These are phyloP conservation scores for Drosophila neonasuta DNA, from an alignment of 2,888 invertebrate species.

Conservation along the genomic window DNA sequence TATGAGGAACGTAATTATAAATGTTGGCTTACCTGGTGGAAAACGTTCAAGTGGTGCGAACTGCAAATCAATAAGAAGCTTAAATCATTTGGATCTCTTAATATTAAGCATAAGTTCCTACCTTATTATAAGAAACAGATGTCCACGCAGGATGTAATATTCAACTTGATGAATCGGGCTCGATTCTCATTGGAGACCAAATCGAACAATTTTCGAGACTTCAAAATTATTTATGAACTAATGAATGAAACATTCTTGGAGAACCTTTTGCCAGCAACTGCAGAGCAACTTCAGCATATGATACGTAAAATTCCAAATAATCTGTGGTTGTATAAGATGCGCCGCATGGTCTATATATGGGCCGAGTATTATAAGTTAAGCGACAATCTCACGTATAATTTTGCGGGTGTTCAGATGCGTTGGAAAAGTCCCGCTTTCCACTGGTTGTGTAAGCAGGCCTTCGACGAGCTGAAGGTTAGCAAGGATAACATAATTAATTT, in stretches of 20 bases:
- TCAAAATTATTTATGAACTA: constrained; percentile 32
- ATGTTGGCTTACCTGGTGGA: constrained; percentile 58
- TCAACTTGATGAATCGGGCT: constrained; percentile 24
- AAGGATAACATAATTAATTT: not conserved
- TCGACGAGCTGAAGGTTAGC: constrained; percentile 59
- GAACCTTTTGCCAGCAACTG: constrained; percentile 22
- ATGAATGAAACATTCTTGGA: constrained; percentile 51
- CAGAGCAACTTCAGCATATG: constrained; percentile 43
- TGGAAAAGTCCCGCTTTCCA: constrained; percentile 57
- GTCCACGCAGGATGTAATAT: constrained; percentile 1
- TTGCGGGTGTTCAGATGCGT: not conserved
- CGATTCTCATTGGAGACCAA: constrained; percentile 37
- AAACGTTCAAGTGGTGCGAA: constrained; percentile 58
- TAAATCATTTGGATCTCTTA: constrained; percentile 24
- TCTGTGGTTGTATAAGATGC: constrained; percentile 59
- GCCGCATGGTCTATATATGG: constrained; percentile 55
- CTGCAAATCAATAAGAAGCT: constrained; percentile 41
- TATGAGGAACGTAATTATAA: constrained; percentile 44
- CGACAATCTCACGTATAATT: not conserved
- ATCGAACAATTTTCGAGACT: constrained; percentile 15
- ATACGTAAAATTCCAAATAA: constrained; percentile 54
- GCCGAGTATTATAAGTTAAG: constrained; percentile 34
- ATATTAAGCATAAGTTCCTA: constrained; percentile 32
- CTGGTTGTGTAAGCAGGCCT: constrained; percentile 59
- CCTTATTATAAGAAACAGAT: not conserved